Conservation (phyloP, 1,140 invertebrate genomes). For the Orchesella cincta region DNA sequence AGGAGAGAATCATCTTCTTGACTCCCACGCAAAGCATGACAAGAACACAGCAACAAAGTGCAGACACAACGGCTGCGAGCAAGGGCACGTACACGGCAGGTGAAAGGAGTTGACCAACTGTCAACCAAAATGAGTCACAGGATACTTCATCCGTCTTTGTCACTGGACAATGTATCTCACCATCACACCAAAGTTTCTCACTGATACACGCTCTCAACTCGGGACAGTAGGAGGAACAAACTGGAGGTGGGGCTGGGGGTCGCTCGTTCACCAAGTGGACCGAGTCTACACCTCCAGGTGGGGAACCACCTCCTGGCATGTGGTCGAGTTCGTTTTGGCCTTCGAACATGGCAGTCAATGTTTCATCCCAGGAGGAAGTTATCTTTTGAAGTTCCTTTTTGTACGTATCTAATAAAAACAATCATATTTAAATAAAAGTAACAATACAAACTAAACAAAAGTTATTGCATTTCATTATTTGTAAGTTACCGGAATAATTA, state of each 20-base stretch:
- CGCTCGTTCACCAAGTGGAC: constrained; percentile 38
- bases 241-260: background rate
- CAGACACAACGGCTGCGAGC: constrained; percentile 43
- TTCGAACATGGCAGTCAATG: constrained; percentile 32
- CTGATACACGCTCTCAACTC: constrained; percentile 87
- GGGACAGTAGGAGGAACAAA: constrained; percentile 74
- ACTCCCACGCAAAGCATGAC: constrained; percentile 45
- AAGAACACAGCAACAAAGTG: constrained; percentile 47
- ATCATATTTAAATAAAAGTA: background rate
- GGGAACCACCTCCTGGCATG: constrained; percentile 43
- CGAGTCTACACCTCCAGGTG: constrained; percentile 40
- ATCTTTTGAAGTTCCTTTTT: constrained; percentile 13
- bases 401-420: background rate
- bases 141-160: constrained; percentile 45
- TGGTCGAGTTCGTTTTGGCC: constrained; percentile 37
- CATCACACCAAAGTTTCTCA: constrained; percentile 82
- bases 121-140: constrained; percentile 51
- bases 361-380: constrained; percentile 30
- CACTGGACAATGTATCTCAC: constrained; percentile 54
- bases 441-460: background rate
- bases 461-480: background rate
- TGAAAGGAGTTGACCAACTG: constrained; percentile 48
- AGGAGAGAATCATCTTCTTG: constrained; percentile 41
- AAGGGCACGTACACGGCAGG: constrained; percentile 49
- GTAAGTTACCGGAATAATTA: constrained; percentile 15